Evolutionary conservation across 1,140 invertebrate genomes (phyloP), one percentile per base, ranked within the genome.

Genomic region (Calliopsis andreniformis): DNA sequence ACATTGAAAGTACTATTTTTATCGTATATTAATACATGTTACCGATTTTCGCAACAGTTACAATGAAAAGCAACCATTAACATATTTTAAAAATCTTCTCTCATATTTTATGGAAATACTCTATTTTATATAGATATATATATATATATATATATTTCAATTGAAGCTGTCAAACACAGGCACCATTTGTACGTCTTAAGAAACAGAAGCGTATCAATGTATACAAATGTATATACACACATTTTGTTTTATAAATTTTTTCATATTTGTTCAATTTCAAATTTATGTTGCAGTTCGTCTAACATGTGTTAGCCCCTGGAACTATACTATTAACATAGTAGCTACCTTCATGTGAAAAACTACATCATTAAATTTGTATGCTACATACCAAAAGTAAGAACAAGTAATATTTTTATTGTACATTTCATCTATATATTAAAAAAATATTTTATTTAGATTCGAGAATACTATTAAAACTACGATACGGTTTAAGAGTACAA

Each of bases 161-260:
- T 62, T 53, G 78, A 72, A 80, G 51, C 43, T 76, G 55, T 86
- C 58, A 77, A 79, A 82, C 47, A 85, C 64, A 77, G 83, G 79
- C 83, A 87, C 82, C 64, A 75, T 81, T 80, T 79, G 61, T 85
- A 84, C 70, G 62, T 75, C 66, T 86, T 61, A 80, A 79, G 70
- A 80, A 82, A 85, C 64, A 75, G 28, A 75, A 81, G 18, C 47
- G n/a, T 69, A 66, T 76, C 47, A 66, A 76, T 80, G 56, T 61
- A 62, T 79, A 78, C 30, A 64, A 72, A 63, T 58, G 16, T 55
- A 79, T 63, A 30, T 56, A 63, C 5, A 43, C 25, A 20, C 23
- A 12, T 42, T 43, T 30, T 78, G 39, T 45, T 63, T 68, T 25
- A 64, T 20, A 78, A 1, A 67, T 67, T 8, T 25, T 39, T 61